phyloP scores from a whole-genome alignment of 2,797 vertebrate species.

The Neosilurus mollespiculum region DNA sequence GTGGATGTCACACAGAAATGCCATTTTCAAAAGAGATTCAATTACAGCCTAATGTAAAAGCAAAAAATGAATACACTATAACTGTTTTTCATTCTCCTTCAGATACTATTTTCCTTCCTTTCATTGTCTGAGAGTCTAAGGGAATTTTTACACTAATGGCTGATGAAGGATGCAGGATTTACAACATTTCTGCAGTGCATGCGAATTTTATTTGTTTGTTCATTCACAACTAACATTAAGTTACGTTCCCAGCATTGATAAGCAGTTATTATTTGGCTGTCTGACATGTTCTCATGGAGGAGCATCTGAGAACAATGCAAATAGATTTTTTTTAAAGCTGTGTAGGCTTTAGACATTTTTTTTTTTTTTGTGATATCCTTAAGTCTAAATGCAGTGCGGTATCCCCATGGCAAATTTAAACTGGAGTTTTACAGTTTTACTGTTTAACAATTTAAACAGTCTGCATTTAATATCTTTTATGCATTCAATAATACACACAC shows the following conservation, averaged over 20 bases:
- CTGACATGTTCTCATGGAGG: neutral
- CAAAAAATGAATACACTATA: slow-evolving; percentile 37
- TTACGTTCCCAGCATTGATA: neutral
- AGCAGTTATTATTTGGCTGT: slow-evolving; percentile 16
- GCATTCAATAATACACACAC: neutral
- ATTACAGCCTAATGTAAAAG: slow-evolving; percentile 45
- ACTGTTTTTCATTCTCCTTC: slow-evolving; percentile 20
- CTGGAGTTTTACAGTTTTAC: too few relatives aligned
- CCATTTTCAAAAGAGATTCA: slow-evolving; percentile 52
- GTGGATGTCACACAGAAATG: slow-evolving; percentile 46
- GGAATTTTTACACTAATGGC: neutral
- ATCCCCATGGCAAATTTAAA: neutral
- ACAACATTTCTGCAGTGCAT: neutral
- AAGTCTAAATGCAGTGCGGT: neutral
- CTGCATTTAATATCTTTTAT: neutral
- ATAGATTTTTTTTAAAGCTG: neutral
- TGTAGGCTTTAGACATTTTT: neutral
- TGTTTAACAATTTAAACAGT: too few relatives aligned
- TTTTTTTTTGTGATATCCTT: slow-evolving; percentile 8
- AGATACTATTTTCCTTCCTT: slow-evolving; percentile 21
- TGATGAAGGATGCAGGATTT: neutral
- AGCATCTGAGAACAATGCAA: slow-evolving; percentile 6
- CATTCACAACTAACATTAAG: neutral
- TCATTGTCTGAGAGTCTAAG: neutral
- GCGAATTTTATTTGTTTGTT: neutral